phyloP scores from a whole-genome alignment of 2,888 invertebrate genomes.

The Hypselothyrea guttata region DNA sequence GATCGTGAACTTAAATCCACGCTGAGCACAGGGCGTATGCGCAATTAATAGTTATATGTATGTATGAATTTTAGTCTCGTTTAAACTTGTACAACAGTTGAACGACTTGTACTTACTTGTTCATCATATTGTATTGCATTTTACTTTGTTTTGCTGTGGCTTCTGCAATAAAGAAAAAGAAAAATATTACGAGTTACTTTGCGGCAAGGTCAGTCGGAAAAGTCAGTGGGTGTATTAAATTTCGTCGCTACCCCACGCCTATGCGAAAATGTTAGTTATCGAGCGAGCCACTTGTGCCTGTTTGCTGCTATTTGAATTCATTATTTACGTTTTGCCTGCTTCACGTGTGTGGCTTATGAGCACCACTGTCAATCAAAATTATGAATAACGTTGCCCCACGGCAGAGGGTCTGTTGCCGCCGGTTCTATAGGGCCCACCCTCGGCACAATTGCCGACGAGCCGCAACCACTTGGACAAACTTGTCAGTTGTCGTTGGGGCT shows the following conservation, averaged over 20 bases:
- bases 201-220: constrained; percentile 53
- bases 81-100: constrained; percentile 28
- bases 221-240: constrained; percentile 54
- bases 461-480: constrained; percentile 48
- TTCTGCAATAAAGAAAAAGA: constrained; percentile 34
- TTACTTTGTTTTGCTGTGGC: constrained; percentile 44
- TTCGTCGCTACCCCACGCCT: constrained; percentile 33
- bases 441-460: constrained; percentile 27
- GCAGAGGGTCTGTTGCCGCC: constrained; percentile 44
- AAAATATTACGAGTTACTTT: constrained; percentile 24
- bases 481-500: constrained; percentile 72
- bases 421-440: constrained; percentile 15
- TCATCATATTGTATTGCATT: constrained; percentile 29
- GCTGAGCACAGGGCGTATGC: constrained; percentile 41
- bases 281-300: constrained; percentile 21
- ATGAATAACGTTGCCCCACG: constrained; percentile 53
- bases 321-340: not conserved
- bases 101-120: constrained; percentile 47
- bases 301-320: constrained; percentile 15
- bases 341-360: constrained; percentile 24
- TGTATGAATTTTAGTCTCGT: constrained; percentile 8
- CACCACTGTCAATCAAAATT: constrained; percentile 73
- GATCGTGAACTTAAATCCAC: constrained; percentile 66
- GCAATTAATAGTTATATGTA: constrained; percentile 15
- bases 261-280: constrained; percentile 41